Base-by-base conservation (phyloP, 2,113 vertebrate species). In the Neogobius melanostomus region DNA sequence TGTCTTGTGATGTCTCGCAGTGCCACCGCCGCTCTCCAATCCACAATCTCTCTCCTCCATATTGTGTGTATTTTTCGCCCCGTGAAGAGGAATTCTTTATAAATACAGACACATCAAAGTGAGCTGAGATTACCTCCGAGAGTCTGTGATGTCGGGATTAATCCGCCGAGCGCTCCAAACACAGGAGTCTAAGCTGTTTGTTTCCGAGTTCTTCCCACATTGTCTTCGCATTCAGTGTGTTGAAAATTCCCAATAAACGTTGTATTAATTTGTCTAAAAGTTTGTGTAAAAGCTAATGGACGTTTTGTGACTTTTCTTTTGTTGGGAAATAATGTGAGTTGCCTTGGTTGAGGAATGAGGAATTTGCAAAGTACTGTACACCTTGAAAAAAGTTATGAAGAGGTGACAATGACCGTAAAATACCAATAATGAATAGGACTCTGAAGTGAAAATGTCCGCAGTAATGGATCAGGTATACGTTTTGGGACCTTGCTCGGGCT, bases 51-150 rank as follows among this genome's bases (percentile, higher is more conserved):
- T 48, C 57, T 45, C 72, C 74, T 72, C 74, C 85, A 79, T 69
- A 76, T 77, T 82, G 64, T 78, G 60, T 68, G 28, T 36, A 5
- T 36, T 36, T 54, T 84, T 84, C 51, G 10, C 11, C 10, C 11
- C 64, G 77, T 80, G 44, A 48, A 63, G 63, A 17, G 67, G 50
- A 71, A 56, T 76, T 76, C 46, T 10, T 62, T 76, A 75, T 79
- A 72, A 83, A 79, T 66, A 81, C 54, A 79, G 52, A 49, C 69
- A 82, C 75, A 88, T 90, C 75, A 90, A 88, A 88, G 77, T 65
- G 45, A 66, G 66, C 75, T 81, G 72, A 85, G 83, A 87, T 78
- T 79, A 85, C 75, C 81, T 79, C 54, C 2, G 15, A 69, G 72
- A 80, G 66, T 49, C 73, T 75, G 11, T 74, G 65, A 70, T 77